phyloP scores from a whole-genome alignment of 2,113 vertebrate species.

The Hiodon tergisus region DNA sequence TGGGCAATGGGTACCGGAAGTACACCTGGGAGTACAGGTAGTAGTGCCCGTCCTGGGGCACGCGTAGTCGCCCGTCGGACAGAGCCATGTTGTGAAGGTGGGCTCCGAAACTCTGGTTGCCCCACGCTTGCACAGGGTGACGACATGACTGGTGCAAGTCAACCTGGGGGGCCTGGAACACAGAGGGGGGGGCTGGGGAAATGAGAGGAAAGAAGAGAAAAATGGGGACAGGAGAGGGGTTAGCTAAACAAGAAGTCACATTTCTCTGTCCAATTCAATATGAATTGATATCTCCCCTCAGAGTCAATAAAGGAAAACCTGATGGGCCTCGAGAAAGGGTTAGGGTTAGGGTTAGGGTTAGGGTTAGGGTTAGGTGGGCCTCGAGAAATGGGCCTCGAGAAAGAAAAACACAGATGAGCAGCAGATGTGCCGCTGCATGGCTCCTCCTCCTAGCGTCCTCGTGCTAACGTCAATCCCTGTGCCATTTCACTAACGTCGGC shows the following conservation, averaged over 20 bases:
- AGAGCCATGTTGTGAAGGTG: slow-evolving; percentile 80
- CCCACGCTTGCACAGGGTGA: slow-evolving; percentile 70
- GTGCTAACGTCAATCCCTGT: neutral
- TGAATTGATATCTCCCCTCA: neutral
- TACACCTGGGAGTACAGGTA: slow-evolving; percentile 81
- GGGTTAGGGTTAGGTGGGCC: neutral
- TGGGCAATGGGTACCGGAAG: slow-evolving; percentile 70
- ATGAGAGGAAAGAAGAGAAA: neutral
- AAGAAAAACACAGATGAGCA: slow-evolving; percentile 19
- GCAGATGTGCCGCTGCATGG: slow-evolving; percentile 21
- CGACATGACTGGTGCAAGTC: slow-evolving; percentile 79
- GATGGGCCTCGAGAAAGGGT: neutral
- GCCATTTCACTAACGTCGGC: no score
- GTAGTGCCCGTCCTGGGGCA: slow-evolving; percentile 77
- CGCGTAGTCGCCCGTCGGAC: slow-evolving; percentile 67
- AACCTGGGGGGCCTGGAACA: slow-evolving; percentile 32
- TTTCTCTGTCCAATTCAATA: slow-evolving; percentile 29
- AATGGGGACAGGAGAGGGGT: slow-evolving; percentile 4
- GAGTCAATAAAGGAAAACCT: neutral
- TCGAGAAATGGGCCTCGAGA: neutral
- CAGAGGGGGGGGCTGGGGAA: slow-evolving; percentile 6
- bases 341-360: no score
- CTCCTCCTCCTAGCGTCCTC: neutral
- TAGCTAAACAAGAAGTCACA: slow-evolving; percentile 24
- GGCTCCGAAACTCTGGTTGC: slow-evolving; percentile 65